phyloP scores from a whole-genome alignment of 2,113 vertebrate genomes.

The Phoxinus phoxinus region DNA sequence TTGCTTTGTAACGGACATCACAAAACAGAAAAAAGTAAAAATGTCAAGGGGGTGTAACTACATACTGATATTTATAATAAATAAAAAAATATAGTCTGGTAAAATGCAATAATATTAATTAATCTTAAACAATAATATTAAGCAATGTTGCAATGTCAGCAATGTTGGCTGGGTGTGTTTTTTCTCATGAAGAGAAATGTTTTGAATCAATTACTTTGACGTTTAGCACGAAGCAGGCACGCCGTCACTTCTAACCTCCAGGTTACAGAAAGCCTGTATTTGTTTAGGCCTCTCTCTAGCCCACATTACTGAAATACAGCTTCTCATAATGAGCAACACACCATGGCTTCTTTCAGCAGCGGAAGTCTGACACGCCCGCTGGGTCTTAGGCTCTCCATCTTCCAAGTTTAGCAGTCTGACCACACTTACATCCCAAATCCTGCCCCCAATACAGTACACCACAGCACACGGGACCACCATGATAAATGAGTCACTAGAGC shows the following conservation, averaged over 20 bases:
- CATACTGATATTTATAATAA: not conserved
- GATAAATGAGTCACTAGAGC: slow-evolving; percentile 68
- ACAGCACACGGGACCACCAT: slow-evolving; percentile 77
- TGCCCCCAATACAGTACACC: not conserved
- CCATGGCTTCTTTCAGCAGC: slow-evolving; percentile 57
- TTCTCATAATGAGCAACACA: slow-evolving; percentile 51
- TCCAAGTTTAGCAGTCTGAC: slow-evolving; percentile 19
- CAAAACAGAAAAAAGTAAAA: not conserved
- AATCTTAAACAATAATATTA: too few relatives aligned
- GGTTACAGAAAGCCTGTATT: slow-evolving; percentile 51
- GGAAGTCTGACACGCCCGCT: slow-evolving; percentile 46
- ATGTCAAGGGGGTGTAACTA: not conserved
- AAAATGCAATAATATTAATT: too few relatives aligned
- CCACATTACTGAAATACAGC: slow-evolving; percentile 36
- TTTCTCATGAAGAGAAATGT: not conserved
- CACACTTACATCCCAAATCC: slow-evolving; percentile 16
- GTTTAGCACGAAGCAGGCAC: not conserved
- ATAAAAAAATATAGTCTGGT: too few relatives aligned
- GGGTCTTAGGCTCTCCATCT: slow-evolving; percentile 41
- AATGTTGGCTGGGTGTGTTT: not conserved
- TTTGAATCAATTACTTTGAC: slow-evolving; percentile 24
- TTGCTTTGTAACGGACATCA: not conserved
- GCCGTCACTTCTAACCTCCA: slow-evolving; percentile 10
- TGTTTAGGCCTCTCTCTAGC: slow-evolving; percentile 51
- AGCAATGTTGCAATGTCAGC: not conserved